Evolutionary conservation across 2,113 vertebrate species (phyloP), one percentile per base, ranked within the genome.

Genomic region (Todiramphus chloris): DNA sequence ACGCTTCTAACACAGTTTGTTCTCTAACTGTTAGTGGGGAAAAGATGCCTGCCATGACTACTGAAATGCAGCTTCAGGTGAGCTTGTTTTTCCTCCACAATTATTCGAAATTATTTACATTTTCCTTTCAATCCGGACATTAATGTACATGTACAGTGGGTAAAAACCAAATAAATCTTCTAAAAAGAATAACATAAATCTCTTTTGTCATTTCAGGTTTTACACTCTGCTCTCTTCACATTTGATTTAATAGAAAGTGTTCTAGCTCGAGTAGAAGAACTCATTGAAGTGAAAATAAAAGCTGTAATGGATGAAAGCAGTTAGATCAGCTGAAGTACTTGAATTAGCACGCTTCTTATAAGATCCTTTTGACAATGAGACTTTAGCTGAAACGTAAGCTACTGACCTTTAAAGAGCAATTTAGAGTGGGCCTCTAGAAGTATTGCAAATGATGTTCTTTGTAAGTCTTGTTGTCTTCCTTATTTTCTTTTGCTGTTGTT

Each of bases 181-280:
- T 51, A 83, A 64, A 66, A 79, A 95, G 92, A 97, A 31, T 95
- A 95, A 97, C 77, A 59, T 39, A 80, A 25, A 93, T 96, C 92
- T 94, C 60, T 95, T 63, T 80, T 97, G 96, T 94, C 66, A 89
- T 98, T 97, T 87, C 97, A 99, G 99, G 99, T 99, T 92, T 96
- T 99, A 68, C 98, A 98, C 95, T 99, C 99, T 1, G 99, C 99
- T 79, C 96, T 99, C 97, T 99, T 99, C 97, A 99, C 99, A 8
- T 99, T 99, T 97, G 99, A 99, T 98, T 98, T 99, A 96, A 99
- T 99, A 98, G 99, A 99, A 98, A 99, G 99, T 96, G 98, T 99
- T 80, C 98, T 99, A 35, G 97, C 98, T 90, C 98, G 98, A 74
- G 99, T 99, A 60, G 99, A 99, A 96, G 99, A 99, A 97, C 98